Percentiles rank a stretch among this genome's conserved stretches.
Conservation (phyloP, 2,113 vertebrate genomes). For the Aptenodytes patagonicus region DNA sequence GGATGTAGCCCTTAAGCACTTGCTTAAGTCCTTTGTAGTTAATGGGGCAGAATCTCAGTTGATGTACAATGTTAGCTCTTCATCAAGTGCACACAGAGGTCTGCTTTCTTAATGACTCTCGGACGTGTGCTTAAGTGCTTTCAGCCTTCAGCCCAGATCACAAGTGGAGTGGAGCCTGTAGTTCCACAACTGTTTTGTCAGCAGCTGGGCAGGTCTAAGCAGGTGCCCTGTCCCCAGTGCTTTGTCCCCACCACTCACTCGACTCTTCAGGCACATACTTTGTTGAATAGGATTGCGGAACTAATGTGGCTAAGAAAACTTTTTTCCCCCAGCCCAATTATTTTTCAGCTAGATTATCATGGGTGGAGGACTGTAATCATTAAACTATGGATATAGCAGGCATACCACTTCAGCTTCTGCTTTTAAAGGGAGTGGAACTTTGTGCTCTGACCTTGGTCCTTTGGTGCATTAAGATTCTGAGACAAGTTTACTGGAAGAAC, state of each 20-base stretch:
- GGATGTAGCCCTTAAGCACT: neutral
- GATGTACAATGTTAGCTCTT: neutral
- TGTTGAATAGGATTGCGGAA: neutral
- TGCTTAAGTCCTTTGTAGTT: neutral
- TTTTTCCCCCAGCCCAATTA: neutral
- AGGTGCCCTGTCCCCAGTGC: neutral
- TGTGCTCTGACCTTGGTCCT: neutral
- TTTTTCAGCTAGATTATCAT: neutral
- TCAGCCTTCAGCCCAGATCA: neutral
- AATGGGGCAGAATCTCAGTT: neutral
- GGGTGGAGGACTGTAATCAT: neutral
- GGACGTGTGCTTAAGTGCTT: neutral
- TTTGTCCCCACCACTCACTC: neutral
- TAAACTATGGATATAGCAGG: neutral
- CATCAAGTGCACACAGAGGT: accelerated
- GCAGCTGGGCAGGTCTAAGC: neutral
- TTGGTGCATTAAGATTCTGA: neutral
- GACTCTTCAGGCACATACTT: neutral
- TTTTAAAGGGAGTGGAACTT: neutral
- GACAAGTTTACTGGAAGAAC: neutral
- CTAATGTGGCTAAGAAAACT: neutral
- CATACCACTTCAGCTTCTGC: neutral
- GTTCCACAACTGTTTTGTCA: neutral
- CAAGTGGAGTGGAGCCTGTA: neutral
- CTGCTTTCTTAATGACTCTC: neutral